Conservation (phyloP, 2,113 vertebrate species). For the Budorcas taxicolor region DNA sequence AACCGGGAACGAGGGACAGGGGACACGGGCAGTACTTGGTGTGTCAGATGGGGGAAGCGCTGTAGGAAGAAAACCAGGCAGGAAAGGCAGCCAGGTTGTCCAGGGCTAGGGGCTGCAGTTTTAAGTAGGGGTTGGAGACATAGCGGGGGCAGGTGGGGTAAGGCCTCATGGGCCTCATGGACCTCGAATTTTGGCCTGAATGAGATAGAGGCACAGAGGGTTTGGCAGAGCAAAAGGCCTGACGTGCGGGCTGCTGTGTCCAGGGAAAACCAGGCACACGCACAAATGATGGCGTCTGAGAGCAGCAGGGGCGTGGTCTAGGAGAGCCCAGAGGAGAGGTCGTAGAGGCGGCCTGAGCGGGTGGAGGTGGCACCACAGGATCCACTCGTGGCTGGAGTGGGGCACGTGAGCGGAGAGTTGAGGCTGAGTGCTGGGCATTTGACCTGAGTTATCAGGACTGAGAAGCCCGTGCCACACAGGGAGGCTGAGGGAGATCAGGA, state of each 20-base stretch:
- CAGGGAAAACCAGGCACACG: rapidly evolving
- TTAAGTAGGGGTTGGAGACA: background rate
- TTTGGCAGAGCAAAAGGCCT: background rate
- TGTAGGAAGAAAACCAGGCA: background rate
- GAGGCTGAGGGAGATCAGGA: background rate
- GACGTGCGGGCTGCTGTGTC: background rate
- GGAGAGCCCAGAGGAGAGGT: background rate
- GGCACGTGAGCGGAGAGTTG: rapidly evolving
- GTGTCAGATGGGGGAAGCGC: background rate
- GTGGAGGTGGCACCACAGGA: background rate
- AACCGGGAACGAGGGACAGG: background rate
- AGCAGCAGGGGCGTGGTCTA: rapidly evolving
- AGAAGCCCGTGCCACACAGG: background rate
- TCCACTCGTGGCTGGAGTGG: background rate
- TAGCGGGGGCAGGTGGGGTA: too few species aligned
- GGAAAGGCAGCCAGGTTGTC: background rate
- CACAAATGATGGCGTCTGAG: background rate
- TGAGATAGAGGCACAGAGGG: background rate
- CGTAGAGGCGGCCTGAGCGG: rapidly evolving
- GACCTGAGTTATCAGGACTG: background rate
- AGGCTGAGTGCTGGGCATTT: background rate
- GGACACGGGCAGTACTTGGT: background rate
- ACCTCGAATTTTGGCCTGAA: background rate
- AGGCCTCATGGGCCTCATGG: background rate
- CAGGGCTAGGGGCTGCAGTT: background rate